Evolutionary conservation across 2,888 invertebrate genomes (phyloP), one percentile per base, ranked within the genome.

Genomic region (Proisotoma minuta): DNA sequence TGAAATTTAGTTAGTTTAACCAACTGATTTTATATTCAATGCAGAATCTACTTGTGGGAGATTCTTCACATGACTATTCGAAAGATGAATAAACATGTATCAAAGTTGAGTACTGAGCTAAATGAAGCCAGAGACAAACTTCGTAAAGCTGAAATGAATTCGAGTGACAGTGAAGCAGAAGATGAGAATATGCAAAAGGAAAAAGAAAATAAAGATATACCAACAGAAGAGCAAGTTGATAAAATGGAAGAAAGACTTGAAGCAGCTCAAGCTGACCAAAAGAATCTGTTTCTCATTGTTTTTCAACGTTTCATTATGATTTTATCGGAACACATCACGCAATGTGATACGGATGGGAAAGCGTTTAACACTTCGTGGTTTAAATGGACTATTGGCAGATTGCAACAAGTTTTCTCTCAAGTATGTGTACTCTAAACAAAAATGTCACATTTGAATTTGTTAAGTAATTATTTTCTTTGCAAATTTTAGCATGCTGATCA

Each of bases 261-360:
- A 79, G 87, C 89, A 2, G 94, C 93, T 0, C 94, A 95, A 80
- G 92, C 92, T 70, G 95, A 97, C 80, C 95, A 96, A 80, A 97
- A 97, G 80, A 91, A 95, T 76, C 82, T 97, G 68, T 97, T 97
- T 79, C 85, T 97, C 67, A 95, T 97, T 78, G 92, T 97, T 75
- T 97, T 97, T 80, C 96, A 97, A 83, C 85, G 97, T 64, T 98
- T 99, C 81, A 97, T 97, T 73, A 96, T 97, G 89, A 91, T 96
- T 74, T 82, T 99, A 70, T 94, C 95, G 0, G 96, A 98, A 78
- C 96, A 98, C 81, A 84, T 98, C 75, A 91, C 92, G 58, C 83
- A 90, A 63, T 91, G 91, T 77, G 97, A 98, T 79, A 91, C 92
- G 1, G 94, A 96, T 80, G 92, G 91, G 15, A 84, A 87, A 68